These are phyloP conservation scores for Seriola dumerili DNA, from an alignment of 2,113 vertebrate species.

Conservation along the genomic window DNA sequence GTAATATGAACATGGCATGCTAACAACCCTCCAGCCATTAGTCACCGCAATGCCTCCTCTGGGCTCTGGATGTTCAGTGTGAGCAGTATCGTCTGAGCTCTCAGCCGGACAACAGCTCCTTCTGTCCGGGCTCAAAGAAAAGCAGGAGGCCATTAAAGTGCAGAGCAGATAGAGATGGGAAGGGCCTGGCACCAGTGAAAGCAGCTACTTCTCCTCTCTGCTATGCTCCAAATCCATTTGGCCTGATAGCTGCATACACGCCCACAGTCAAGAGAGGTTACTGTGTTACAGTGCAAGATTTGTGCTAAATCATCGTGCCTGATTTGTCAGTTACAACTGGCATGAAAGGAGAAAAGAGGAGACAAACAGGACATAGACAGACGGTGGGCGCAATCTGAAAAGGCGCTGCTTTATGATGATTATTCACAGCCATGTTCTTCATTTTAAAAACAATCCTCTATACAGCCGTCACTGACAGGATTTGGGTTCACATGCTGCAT, in stretches of 20 bases:
- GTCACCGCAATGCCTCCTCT: constrained; percentile 58
- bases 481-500: constrained; percentile 15
- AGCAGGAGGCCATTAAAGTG: constrained; percentile 63
- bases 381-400: not conserved
- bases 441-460: constrained; percentile 26
- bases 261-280: constrained; percentile 36
- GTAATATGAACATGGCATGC: constrained; percentile 73
- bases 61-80: constrained; percentile 41
- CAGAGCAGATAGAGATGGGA: constrained; percentile 49
- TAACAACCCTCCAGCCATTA: constrained; percentile 74
- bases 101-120: constrained; percentile 55
- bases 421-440: not conserved
- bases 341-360: not conserved
- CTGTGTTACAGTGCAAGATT: constrained; percentile 39
- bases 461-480: not conserved
- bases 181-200: constrained; percentile 45
- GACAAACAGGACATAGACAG: not conserved
- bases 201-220: constrained; percentile 40
- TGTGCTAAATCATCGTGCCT: constrained; percentile 39
- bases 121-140: constrained; percentile 56
- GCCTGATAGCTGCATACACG: constrained; percentile 41
- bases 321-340: constrained; percentile 7
- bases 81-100: constrained; percentile 50
- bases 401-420: not conserved
- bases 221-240: constrained; percentile 53